Conservation (phyloP, 2,888 invertebrate genomes). For the Apodemia hepburni region DNA sequence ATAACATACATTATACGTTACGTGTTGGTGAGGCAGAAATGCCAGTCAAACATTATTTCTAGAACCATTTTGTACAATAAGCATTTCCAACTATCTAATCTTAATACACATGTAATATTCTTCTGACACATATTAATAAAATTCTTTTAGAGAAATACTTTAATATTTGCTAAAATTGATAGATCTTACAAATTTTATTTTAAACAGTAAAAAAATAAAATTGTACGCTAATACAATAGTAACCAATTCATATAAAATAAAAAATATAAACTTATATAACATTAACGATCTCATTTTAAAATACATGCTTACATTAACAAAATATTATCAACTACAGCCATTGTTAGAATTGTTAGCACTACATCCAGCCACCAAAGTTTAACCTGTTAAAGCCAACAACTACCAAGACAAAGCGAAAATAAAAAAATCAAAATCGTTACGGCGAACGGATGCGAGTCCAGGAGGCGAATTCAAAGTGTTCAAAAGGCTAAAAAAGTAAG, state of each 20-base stretch:
- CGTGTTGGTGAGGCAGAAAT: too few species aligned
- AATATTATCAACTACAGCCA: slow-evolving; percentile 53
- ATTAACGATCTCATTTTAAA: slow-evolving; percentile 35
- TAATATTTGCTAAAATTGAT: too few species aligned
- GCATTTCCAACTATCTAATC: too few species aligned
- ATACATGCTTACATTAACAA: slow-evolving; percentile 60
- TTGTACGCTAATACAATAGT: too few species aligned
- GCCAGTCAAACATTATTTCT: too few species aligned
- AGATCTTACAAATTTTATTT: too few species aligned
- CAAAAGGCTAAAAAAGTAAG: slow-evolving; percentile 59
- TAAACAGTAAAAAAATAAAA: too few species aligned
- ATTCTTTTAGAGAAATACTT: too few species aligned
- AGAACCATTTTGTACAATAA: too few species aligned
- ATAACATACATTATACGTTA: too few species aligned
- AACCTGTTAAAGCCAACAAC: slow-evolving; percentile 69
- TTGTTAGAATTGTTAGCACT: slow-evolving; percentile 77
- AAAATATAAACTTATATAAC: not conserved
- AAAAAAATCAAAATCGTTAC: slow-evolving; percentile 70
- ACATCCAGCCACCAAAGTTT: slow-evolving; percentile 70
- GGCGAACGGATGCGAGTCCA: slow-evolving; percentile 75
- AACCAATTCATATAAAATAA: not conserved
- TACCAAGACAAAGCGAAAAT: slow-evolving; percentile 77
- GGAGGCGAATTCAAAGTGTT: slow-evolving; percentile 62
- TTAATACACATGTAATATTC: too few species aligned
- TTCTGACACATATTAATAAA: too few species aligned